Percentiles rank a stretch among this genome's conserved stretches.
phyloP scores from a whole-genome alignment of 2,888 invertebrate genomes.

The Polymixis flavicincta region DNA sequence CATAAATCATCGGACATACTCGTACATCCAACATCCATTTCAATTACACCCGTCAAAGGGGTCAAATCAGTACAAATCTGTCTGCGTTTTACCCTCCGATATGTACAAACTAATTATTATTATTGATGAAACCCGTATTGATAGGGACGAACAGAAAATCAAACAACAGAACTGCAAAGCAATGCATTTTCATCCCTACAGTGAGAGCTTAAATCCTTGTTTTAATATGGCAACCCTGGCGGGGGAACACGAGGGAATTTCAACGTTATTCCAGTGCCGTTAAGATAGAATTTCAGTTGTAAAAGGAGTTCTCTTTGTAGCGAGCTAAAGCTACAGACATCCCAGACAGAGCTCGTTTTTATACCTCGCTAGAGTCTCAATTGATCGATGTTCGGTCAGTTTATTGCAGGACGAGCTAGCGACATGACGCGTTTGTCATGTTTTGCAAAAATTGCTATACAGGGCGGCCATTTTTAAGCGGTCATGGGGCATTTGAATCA shows the following conservation, averaged over 20 bases:
- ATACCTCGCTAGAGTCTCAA: conserved; percentile 42
- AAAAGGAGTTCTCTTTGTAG: conserved; percentile 73
- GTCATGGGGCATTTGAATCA: background rate
- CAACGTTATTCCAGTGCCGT: conserved; percentile 38
- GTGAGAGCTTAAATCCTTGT: conserved; percentile 28
- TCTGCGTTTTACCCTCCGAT: conserved; percentile 4
- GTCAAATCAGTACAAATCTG: background rate
- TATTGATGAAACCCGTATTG: conserved; percentile 60
- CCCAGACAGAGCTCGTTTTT: conserved; percentile 67
- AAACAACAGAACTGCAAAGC: conserved; percentile 36
- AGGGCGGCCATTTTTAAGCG: background rate
- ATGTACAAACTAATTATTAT: conserved; percentile 24
- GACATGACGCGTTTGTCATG: conserved; percentile 23
- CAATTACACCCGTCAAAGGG: conserved; percentile 7
- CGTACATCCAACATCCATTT: background rate
- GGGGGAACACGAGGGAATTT: conserved; percentile 16
- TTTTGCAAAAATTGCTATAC: background rate
- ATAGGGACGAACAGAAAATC: conserved; percentile 37
- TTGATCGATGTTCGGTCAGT: conserved; percentile 35
- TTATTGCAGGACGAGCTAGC: conserved; percentile 4
- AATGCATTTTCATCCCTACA: conserved; percentile 49
- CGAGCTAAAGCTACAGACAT: conserved; percentile 72
- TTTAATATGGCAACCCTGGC: conserved; percentile 32
- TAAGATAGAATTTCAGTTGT: conserved; percentile 59
- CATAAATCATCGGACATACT: background rate